These are phyloP conservation scores for Hippocampus abdominalis DNA, from an alignment of 2,113 vertebrate genomes.

Conservation along the genomic window DNA sequence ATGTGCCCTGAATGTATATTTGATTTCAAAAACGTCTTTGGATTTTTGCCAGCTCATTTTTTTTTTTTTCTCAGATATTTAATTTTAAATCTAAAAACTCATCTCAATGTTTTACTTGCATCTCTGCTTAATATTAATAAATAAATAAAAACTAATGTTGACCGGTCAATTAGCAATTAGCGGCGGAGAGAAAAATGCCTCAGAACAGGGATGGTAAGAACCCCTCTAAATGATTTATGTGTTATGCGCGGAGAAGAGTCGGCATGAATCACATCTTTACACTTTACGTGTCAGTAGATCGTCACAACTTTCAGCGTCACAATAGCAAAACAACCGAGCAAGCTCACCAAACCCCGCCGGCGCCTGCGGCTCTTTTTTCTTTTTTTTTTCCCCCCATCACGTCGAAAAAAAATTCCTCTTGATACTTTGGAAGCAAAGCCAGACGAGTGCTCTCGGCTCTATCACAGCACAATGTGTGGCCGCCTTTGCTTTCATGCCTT, in stretches of 20 bases:
- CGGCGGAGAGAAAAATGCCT: no score
- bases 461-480: conserved; percentile 35
- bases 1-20: no score
- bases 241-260: neutral
- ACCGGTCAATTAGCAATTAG: no score
- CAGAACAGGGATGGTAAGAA: neutral
- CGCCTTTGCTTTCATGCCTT: conserved; percentile 10
- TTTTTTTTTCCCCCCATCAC: neutral
- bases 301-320: neutral
- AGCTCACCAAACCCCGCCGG: neutral
- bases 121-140: no score
- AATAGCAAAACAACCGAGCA: neutral
- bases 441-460: conserved; percentile 34
- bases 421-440: conserved; percentile 22
- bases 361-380: neutral
- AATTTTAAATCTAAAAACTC: no score
- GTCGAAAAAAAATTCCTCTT: neutral
- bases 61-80: no score
- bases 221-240: neutral
- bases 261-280: neutral
- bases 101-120: no score
- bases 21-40: no score
- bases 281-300: neutral
- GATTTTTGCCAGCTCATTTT: no score
- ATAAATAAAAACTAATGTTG: no score